phyloP scores from a whole-genome alignment of 2,888 invertebrate genomes.

The Thymelicus lineola region DNA sequence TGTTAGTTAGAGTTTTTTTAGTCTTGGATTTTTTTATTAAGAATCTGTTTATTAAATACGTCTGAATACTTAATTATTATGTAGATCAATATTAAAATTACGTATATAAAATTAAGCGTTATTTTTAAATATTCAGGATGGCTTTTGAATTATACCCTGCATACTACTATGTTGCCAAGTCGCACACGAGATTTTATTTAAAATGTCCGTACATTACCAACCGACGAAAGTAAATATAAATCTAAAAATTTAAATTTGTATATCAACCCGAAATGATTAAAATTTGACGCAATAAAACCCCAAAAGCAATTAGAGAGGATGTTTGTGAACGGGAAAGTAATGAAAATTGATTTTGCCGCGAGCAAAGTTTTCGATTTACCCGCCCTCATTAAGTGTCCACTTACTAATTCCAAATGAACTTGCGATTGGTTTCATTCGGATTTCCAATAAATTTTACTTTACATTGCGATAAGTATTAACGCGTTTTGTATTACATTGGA shows the following conservation, averaged over 20 bases:
- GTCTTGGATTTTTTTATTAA: no score
- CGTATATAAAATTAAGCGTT: no score
- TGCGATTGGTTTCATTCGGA: constrained; percentile 24
- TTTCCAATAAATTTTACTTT: constrained; percentile 21
- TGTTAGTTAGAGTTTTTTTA: no score
- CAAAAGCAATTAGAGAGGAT: constrained; percentile 37
- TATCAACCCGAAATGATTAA: constrained; percentile 25
- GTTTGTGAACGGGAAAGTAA: constrained; percentile 34
- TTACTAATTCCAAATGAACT: constrained; percentile 33
- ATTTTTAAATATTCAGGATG: no score
- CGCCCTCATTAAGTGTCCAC: constrained; percentile 34
- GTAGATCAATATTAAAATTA: no score
- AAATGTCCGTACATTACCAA: no score
- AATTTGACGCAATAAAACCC: constrained; percentile 35
- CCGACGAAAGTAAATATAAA: no score
- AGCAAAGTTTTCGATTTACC: constrained; percentile 36
- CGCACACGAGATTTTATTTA: no score
- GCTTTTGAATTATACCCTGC: no score
- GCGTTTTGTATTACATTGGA: not conserved
- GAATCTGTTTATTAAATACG: no score
- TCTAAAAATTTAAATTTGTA: not conserved
- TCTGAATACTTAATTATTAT: no score
- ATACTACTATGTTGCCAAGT: no score
- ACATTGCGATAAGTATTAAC: constrained; percentile 4
- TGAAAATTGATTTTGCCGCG: constrained; percentile 38